Base-by-base conservation (phyloP, 2,113 vertebrate species). In the Pholis gunnellus region DNA sequence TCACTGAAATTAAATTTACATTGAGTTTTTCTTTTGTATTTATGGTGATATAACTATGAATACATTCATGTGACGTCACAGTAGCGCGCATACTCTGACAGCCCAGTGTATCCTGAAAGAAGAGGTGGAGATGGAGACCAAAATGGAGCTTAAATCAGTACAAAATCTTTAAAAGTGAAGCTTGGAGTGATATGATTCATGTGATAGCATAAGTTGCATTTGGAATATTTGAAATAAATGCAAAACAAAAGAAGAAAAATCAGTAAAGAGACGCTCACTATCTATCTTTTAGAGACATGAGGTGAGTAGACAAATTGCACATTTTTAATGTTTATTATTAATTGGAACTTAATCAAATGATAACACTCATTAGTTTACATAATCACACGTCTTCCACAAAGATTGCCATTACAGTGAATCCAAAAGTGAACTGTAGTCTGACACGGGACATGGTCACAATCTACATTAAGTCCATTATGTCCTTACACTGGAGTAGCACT, bases 241-340 rank as follows among this genome's bases (percentile, higher is more conserved):
- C 50, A 15, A 40, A 22, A 20, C 42, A 27, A 0, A 54, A 4
- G 0, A 40, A 17, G 31, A 36, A 63, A 25, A 27, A 38, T 36
- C 13, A 65, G 18, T 20, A 38, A 17, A 70, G 13, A 78, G 6
- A 63, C 15, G 52, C 20, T 52, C 1, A 44, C 9, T 31, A 20
- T 54, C 31, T 31, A 50, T 48, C 34, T 31, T 60, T 10, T 34
- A 78, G 20, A 78, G 38, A 75, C 38, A 61, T 38, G 5, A 67
- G 18, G 6, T 72, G 29, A 69, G 59, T 36, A 59, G 18, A 83
- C n/a, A 66, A 65, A 79, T 38, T 44, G 72, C 48, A 81, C 34
- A 77, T 93, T 89, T 94, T 86, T 56, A 75, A 76, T 85, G 90
- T 95, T 95, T 95, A 95, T 95, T 95, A 95, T 92, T 95, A 93